Conservation (phyloP, 2,113 vertebrate genomes). For the Ammodramus savannarum region DNA sequence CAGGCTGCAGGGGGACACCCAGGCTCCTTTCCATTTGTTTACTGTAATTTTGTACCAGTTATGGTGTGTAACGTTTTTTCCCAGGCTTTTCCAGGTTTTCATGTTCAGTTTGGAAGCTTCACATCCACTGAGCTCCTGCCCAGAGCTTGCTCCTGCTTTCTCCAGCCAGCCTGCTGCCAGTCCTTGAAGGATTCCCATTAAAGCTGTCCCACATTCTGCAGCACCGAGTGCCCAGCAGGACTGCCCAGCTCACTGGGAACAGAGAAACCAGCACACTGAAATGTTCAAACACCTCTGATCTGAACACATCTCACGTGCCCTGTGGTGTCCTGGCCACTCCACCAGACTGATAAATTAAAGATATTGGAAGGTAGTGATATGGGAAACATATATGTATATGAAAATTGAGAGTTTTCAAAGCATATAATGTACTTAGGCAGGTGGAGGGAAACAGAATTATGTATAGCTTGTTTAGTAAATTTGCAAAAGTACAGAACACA, state of each 20-base stretch:
- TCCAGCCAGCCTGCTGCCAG: background rate
- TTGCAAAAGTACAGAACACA: background rate
- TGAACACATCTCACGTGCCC: background rate
- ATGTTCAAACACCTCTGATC: background rate
- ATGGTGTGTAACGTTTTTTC: background rate
- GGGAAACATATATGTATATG: background rate
- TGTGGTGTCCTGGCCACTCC: rapidly evolving
- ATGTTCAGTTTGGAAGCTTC: background rate
- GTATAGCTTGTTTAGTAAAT: background rate
- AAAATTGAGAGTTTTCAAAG: background rate
- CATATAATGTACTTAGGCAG: background rate
- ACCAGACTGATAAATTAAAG: background rate
- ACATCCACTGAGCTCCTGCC: background rate
- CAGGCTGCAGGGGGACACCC: background rate
- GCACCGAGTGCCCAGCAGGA: background rate
- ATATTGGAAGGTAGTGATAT: background rate
- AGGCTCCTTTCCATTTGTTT: background rate
- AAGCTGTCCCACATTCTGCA: background rate
- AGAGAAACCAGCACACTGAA: background rate
- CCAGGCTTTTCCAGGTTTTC: background rate
- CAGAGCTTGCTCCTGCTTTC: background rate
- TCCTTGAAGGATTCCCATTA: background rate
- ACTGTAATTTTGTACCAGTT: background rate
- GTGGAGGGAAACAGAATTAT: background rate
- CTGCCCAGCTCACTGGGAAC: background rate